Evolutionary conservation across 2,888 invertebrate species (phyloP).

Genomic region (Linnaemya tessellans): DNA sequence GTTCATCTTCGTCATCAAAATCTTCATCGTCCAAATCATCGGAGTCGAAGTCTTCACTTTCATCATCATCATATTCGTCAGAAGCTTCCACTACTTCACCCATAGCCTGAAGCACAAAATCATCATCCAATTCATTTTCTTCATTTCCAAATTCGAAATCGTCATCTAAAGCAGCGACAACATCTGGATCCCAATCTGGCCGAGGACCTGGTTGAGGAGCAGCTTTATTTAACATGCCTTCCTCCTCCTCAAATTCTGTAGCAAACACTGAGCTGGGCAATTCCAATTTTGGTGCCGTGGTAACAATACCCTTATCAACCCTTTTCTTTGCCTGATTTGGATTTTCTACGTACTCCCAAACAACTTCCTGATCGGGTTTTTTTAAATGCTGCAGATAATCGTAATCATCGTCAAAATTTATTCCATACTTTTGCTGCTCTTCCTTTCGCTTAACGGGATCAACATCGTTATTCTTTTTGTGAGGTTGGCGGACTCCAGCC

Average conservation of each 20-base stretch:
- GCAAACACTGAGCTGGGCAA: constrained; percentile 95
- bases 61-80: constrained; percentile 76
- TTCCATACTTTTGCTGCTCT: constrained; percentile 93
- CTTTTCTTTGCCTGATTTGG: constrained; percentile 79
- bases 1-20: constrained; percentile 83
- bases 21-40: constrained; percentile 81
- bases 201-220: constrained; percentile 84
- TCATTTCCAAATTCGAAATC: constrained; percentile 94
- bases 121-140: constrained; percentile 93
- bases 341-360: constrained; percentile 83
- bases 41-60: constrained; percentile 76
- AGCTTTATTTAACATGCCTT: constrained; percentile 85
- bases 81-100: constrained; percentile 75
- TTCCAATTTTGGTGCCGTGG: constrained; percentile 82
- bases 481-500: constrained; percentile 79
- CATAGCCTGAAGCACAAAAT: constrained; percentile 92
- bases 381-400: constrained; percentile 96
- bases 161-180: constrained; percentile 96
- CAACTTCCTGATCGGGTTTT: constrained; percentile 79
- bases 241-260: constrained; percentile 92
- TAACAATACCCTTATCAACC: constrained; percentile 65
- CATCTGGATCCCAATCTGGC: constrained; percentile 94
- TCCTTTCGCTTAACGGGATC: constrained; percentile 85
- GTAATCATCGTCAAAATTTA: constrained; percentile 97
- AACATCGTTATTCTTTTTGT: constrained; percentile 65